Conservation (phyloP, 30 jellyfish, hydroid and myxozoan genomes). For the Turritopsis dohrnii region DNA sequence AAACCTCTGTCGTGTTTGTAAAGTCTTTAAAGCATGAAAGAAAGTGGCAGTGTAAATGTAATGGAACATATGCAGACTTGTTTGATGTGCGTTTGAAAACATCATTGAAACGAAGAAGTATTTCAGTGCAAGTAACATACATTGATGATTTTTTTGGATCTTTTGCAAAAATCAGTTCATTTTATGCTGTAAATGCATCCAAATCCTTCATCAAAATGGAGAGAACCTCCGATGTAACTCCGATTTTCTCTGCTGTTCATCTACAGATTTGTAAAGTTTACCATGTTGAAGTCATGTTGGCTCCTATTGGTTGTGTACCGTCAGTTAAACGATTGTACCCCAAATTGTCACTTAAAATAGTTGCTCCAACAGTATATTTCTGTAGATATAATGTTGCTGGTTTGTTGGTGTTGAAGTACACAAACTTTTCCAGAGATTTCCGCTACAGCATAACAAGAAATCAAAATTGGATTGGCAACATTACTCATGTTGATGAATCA, state of each 20-base stretch:
- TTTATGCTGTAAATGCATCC: neutral
- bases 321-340: neutral
- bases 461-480: neutral
- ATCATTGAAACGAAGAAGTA: neutral
- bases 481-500: neutral
- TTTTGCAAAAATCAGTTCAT: neutral
- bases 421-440: neutral
- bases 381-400: neutral
- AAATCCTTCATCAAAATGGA: neutral
- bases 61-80: neutral
- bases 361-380: neutral
- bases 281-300: neutral
- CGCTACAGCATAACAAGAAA: neutral
- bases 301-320: neutral
- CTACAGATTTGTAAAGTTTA: neutral
- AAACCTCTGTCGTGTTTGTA: neutral
- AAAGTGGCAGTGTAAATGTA: neutral
- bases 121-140: neutral
- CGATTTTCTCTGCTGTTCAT: neutral
- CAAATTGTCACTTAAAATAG: neutral
- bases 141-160: neutral
- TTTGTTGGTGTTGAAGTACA: neutral
- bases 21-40: too few species aligned
- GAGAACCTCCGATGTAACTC: neutral
- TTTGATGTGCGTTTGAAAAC: neutral